These are phyloP conservation scores for Cetoscarus ocellatus DNA, from an alignment of 2,797 vertebrate genomes.

Conservation along the genomic window DNA sequence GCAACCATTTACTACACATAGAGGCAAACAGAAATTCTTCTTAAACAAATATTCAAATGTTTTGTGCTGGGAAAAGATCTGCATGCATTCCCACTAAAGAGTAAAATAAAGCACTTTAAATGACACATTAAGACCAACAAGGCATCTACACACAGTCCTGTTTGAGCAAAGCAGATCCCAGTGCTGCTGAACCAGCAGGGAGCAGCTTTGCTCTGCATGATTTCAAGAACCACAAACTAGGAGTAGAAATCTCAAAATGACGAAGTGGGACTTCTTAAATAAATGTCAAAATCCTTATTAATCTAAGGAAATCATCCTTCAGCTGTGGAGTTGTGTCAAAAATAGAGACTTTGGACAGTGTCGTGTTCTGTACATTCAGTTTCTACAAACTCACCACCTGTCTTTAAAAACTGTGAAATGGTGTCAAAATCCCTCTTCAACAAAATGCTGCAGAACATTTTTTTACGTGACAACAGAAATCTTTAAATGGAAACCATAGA, in stretches of 20 bases:
- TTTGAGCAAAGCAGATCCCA: constrained; percentile 45
- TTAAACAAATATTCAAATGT: constrained; percentile 48
- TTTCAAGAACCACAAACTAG: constrained; percentile 50
- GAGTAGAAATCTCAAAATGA: constrained; percentile 49
- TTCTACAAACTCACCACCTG: constrained; percentile 18
- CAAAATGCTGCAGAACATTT: constrained; percentile 54
- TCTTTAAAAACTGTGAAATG: constrained; percentile 23
- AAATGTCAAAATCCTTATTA: constrained; percentile 24
- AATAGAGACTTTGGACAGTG: constrained; percentile 44
- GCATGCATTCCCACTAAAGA: constrained; percentile 72
- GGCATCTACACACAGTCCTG: constrained; percentile 40
- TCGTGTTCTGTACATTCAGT: constrained; percentile 65
- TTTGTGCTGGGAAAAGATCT: constrained; percentile 64
- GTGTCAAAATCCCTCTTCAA: constrained; percentile 19
- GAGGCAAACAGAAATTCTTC: constrained; percentile 62
- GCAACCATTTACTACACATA: constrained; percentile 67
- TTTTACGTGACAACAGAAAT: constrained; percentile 32
- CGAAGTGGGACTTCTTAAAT: constrained; percentile 16
- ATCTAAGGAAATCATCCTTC: constrained; percentile 21
- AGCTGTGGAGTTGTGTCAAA: constrained; percentile 40
- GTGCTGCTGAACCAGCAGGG: constrained; percentile 26
- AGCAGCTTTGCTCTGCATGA: constrained; percentile 19
- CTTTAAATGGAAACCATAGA: constrained; percentile 23
- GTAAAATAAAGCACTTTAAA: constrained; percentile 67
- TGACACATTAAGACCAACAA: constrained; percentile 56